Base-by-base conservation (phyloP, 2,113 vertebrate genomes). In the Thryonomys swinderianus region DNA sequence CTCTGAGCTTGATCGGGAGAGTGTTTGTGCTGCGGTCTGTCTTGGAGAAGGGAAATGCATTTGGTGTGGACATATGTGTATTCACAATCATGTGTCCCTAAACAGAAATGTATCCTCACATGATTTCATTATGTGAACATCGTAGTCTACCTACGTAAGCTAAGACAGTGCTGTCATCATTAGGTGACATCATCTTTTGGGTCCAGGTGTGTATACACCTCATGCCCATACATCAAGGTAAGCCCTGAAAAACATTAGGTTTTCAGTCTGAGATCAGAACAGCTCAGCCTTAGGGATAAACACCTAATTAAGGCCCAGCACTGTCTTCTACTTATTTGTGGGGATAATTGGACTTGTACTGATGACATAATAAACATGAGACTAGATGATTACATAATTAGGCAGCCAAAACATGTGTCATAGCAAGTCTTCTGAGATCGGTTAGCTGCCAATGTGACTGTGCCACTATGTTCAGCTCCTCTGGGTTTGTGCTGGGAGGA, bases 361-460 rank as follows among this genome's bases (percentile, higher is more conserved):
- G 95, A 37, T 93, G 93, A 91, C 91, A 84, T 95, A 85, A 84
- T 96, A 95, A 95, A 95, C 94, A 83, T 64, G 45, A 86, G 94
- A 83, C 76, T 71, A 85, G 85, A 74, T 90, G 90, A 95, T 97
- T 88, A 90, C 42, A 45, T 96, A 95, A 96, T 94, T 85, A 96
- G 95, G 88, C 80, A 85, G 32, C 64, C 82, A 82, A 84, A 95
- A 89, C 84, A 62, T 90, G 71, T 94, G 71, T 57, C 79, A 3
- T 88, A 32, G 88, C 18, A 64, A 45, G 37, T 32, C 74, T 37
- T 88, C 23, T 0, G 7, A 62, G 85, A 67, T 12, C 74, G 85
- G 62, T n/a, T 23, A 34, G 85, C 57, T 71, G n/a, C 25, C 25
- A 59, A 51, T 40, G 79, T 66, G 90, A 55, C 27, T 40, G 2